Base-by-base conservation (phyloP, 2,797 vertebrate genomes). In the Sebastes reedi region DNA sequence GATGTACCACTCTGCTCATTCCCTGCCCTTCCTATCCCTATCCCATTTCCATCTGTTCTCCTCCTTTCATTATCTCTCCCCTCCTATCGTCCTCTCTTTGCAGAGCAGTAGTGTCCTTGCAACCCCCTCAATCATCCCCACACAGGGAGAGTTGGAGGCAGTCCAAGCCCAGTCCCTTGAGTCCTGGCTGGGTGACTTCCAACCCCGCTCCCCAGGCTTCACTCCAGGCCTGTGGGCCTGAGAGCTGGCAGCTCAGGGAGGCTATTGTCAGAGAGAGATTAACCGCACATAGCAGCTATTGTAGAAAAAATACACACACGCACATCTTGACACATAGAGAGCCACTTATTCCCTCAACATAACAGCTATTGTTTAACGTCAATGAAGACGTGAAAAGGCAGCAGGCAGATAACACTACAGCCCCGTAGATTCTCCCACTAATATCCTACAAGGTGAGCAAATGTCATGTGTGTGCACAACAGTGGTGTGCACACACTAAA, bases 111-210 rank as follows among this genome's bases (percentile, higher is more conserved):
- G 72, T 84, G 89, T 94, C 91, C 91, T 92, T 92, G 89, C 89
- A 89, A 75, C 86, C 87, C 88, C 88, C 89, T 92, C 89, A 86
- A 92, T 92, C 91, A 89, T 87, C 90, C 81, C 83, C 91, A 90
- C 88, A 88, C 89, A 88, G 82, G 84, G 50, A 84, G 89, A 87
- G 76, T 82, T 94, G 93, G 92, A 92, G 65, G 46, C 76, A 10
- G 76, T 87, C 93, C 93, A 93, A 91, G 71, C 80, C 84, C 74
- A 50, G 82, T 90, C 93, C 83, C 93, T 80, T 66, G 90, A 92
- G 94, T 85, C 77, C 87, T 86, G 72, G 80, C 87, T 94, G 93
- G 92, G 90, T 91, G 89, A 93, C 91, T 91, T 93, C 92, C 94
- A 91, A 81, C 83, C 86, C 71, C 54, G 42, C 81, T 92, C 91